Base-by-base conservation (phyloP, 2,888 invertebrate species). In the Prosopocoilus inquinatus region DNA sequence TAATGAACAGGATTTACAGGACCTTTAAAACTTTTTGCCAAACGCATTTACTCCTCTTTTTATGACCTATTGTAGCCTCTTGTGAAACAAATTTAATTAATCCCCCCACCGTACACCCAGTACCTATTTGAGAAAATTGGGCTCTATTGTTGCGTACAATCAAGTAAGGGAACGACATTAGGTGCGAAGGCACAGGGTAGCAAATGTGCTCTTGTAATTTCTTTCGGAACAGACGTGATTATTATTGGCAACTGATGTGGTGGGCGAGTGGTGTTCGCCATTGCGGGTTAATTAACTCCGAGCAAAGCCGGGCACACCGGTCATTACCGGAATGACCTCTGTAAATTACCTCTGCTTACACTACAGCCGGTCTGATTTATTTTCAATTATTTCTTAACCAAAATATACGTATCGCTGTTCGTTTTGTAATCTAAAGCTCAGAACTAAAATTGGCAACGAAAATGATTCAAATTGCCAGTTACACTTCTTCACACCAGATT, bases 251-350 rank as follows among this genome's bases (percentile, higher is more conserved):
- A 53, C 55, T 57, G 56, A 58, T 58, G 59, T 58, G 56, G 53
- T 46, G 51, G 47, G 50, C 47, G 47, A 53, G 50, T 58, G 60
- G 46, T 33, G 53, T 52, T 50, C 55, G 49, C 55, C 63, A 61
- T 62, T 60, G 65, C 60, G 59, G 64, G 64, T 69, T 70, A 70
- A 70, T 70, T 70, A 70, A 69, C 68, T 64, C 57, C 62, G 65
- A 60, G 60, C 60, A 58, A 60, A 60, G 58, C 61, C 61, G 59
- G 63, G 60, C 66, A 63, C 65, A 62, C 56, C 64, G 67, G 69
- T 69, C 69, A 70, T 70, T 70, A 69, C 66, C 63, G 61, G 61
- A 69, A 69, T 69, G 68, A 69, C 69, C 69, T 66, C 65, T 59
- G 63, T 62, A 65, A 69, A 70, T 69, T 69, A 67, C 67, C 65